Conservation (phyloP, 2,797 vertebrate genomes). For the Margarornis squamiger region DNA sequence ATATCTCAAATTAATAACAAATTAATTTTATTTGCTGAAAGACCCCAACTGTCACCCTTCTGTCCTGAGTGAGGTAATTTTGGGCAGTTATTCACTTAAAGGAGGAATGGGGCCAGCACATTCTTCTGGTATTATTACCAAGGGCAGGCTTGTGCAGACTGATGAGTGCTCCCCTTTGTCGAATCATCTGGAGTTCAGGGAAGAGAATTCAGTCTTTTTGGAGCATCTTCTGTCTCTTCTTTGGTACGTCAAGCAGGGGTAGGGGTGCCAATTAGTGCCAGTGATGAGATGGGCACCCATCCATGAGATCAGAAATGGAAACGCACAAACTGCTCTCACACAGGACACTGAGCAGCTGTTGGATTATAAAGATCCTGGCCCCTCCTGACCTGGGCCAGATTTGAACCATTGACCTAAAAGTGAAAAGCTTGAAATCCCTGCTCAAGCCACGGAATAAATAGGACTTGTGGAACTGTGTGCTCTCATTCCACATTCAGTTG, state of each 20-base stretch:
- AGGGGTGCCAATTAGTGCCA: neutral
- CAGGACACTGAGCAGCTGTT: neutral
- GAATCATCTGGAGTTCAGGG: neutral
- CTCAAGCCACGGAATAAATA: neutral
- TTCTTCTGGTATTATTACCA: conserved; percentile 33
- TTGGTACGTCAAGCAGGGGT: neutral
- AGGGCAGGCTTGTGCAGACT: neutral
- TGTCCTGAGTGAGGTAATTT: conserved; percentile 39
- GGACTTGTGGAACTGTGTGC: neutral
- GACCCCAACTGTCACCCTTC: conserved; percentile 38
- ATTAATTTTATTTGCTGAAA: conserved; percentile 56
- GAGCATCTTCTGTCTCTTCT: neutral
- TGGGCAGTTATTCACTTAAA: neutral
- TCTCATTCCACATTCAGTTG: neutral
- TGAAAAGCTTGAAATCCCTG: conserved; percentile 15
- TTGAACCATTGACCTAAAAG: conserved; percentile 44
- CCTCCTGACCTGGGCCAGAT: conserved; percentile 23
- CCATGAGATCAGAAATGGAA: conserved; percentile 1
- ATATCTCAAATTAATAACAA: conserved; percentile 36
- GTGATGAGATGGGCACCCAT: neutral
- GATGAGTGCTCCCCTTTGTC: conserved; percentile 34
- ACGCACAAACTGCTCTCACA: neutral
- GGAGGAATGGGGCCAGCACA: conserved; percentile 1
- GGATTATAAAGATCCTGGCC: neutral
- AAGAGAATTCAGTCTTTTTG: neutral